Percentiles rank a stretch among this genome's conserved stretches.
Evolutionary conservation across 2,113 vertebrate genomes (phyloP).

Genomic region (Tragelaphus imberbis): DNA sequence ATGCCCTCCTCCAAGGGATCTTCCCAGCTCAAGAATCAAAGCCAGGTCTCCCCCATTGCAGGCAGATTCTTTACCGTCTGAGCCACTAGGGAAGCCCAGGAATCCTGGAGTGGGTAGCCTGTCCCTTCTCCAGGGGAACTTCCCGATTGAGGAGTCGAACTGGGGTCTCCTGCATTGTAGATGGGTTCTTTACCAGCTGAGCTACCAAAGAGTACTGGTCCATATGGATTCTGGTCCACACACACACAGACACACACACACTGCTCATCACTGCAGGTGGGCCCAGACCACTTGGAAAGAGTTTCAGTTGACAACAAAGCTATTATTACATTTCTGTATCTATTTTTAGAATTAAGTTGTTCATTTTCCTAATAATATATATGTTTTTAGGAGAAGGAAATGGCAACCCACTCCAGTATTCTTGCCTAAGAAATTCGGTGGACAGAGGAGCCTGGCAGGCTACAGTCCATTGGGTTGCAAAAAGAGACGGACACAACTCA

Average conservation of each 20-base stretch:
- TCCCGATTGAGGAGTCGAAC: accelerated
- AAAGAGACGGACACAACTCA: background rate
- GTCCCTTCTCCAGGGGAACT: background rate
- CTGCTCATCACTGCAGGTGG: background rate
- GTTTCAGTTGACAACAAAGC: background rate
- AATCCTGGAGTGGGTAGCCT: background rate
- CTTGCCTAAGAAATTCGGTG: background rate
- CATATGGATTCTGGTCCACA: background rate
- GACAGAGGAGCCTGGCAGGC: background rate
- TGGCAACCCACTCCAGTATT: background rate
- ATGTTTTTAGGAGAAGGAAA: background rate
- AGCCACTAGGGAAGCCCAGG: background rate
- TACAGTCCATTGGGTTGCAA: background rate
- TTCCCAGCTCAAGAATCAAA: background rate
- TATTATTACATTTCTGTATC: background rate
- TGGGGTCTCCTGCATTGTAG: background rate
- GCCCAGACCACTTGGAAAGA: background rate
- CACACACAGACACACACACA: background rate
- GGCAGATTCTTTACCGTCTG: background rate
- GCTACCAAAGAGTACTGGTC: background rate
- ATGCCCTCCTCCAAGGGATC: background rate
- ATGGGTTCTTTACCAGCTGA: background rate
- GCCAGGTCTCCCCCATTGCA: background rate
- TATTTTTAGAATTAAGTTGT: background rate
- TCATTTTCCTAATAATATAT: background rate